Evolutionary conservation across 2,797 vertebrate genomes (phyloP), one percentile per base, ranked within the genome.

Genomic region (Schizopygopsis malacanthus): DNA sequence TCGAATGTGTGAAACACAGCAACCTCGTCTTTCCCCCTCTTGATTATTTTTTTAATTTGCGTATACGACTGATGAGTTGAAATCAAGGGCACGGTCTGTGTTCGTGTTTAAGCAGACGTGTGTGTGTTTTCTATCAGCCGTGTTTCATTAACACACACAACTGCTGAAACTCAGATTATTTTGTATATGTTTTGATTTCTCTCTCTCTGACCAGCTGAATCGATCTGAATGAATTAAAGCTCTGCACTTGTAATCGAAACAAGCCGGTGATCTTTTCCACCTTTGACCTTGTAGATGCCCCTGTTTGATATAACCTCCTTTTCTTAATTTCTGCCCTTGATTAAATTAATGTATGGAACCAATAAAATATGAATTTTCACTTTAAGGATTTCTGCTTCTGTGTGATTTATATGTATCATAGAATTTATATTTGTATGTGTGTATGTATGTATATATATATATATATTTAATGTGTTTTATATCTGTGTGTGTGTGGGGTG

Each of bases 261-360:
- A 73, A 83, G 88, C 80, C 86, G 78, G 84, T 86, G 86, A 87
- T 81, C 85, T 89, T 89, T 92, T 91, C 90, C 92, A 89, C 90
- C 92, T 91, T 91, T 93, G 89, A 90, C 89, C 91, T 90, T 89
- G 90, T 94, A 94, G 93, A 92, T 90, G 91, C 90, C 90, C 93
- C 93, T 93, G 84, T 94, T 95, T 95, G 93, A 94, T 94, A 94
- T 92, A 81, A 83, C 76, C 95, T 95, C 94, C 93, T 56, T 77
- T 61, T 87, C 96, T 94, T 96, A 94, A 93, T 96, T 96, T 95
- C 93, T 96, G 96, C 97, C 96, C 96, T 96, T 97, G 95, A 95
- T 95, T 89, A 87, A 93, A 96, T 96, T 98, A 95, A 96, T 97
- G 97, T 98, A 97, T 96, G 97, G 96, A 97, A 97, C 96, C 93